A percentile compares a stretch with the other conserved stretches of the same genome.
phyloP scores from a whole-genome alignment of 2,888 invertebrate genomes.

The Lasioglossum malachurum region DNA sequence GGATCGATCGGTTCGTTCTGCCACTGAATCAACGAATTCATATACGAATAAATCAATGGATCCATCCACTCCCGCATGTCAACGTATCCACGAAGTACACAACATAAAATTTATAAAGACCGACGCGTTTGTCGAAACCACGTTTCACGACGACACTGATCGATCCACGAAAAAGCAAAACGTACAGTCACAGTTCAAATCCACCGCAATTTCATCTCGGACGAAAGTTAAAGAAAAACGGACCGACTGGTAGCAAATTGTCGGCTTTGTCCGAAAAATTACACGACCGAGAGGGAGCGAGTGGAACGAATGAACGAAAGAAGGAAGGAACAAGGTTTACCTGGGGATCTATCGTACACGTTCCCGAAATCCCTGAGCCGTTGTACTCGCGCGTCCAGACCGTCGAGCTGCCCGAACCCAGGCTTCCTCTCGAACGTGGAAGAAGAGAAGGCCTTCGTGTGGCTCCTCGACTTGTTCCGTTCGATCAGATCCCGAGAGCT shows the following conservation, averaged over 20 bases:
- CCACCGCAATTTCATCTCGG: neutral
- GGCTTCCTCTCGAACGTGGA: conserved; percentile 68
- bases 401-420: conserved; percentile 75
- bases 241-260: neutral
- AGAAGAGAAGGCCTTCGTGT: conserved; percentile 56
- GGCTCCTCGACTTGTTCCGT: conserved; percentile 67
- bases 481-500: conserved; percentile 60
- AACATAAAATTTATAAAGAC: no score
- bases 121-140: no score
- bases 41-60: neutral
- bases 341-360: conserved; percentile 50
- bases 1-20: neutral
- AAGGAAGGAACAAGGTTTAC: conserved; percentile 13
- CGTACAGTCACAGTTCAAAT: neutral
- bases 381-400: conserved; percentile 50
- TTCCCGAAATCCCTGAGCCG: conserved; percentile 50
- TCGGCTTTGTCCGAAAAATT: neutral
- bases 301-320: neutral
- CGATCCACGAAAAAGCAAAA: neutral
- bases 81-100: neutral
- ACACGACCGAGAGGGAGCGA: neutral
- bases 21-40: neutral
- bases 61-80: neutral
- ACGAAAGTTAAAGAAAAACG: neutral
- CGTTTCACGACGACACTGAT: neutral